Base-by-base conservation (phyloP, 2,888 invertebrate species). In the Ecliptopera silaceata region DNA sequence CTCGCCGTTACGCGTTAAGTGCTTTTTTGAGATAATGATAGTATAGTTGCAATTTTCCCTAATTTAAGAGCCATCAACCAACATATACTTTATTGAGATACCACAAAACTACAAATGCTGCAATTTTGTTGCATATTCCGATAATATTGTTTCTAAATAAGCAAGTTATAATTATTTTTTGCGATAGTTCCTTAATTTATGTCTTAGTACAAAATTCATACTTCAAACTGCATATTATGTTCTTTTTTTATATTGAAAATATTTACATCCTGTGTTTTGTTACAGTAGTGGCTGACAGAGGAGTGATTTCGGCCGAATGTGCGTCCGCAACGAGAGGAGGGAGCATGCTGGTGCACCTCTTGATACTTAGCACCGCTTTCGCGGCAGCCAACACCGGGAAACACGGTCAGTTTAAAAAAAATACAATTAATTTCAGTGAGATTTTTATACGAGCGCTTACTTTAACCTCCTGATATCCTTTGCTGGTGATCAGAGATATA, bases 351-450 rank as follows among this genome's bases (percentile, higher is more conserved):
- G 84, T 85, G 81, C 88, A 82, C 68, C 84, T 89, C 78, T 81
- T 91, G 74, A 84, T 91, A 84, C 86, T 91, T 85, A 90, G 88
- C 85, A 85, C 88, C 83, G 89, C 90, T 69, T 76, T 91, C 64
- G 88, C 88, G 87, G 90, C 87, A 73, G 88, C 84, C 77, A 88
- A 79, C 79, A 82, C 85, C 66, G 90, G 89, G 32, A 90, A 89
- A 75, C 88, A 89, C 82, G 90, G 90, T 90, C 74, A 63, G 72
- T 68, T 10, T 10, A 4, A 31, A 15, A 10, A 39, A 6, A 47
- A 15, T 26, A 1, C 8, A 26, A 20, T 4, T 4, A 20, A 20
- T 20, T 20, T 20, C n/a, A n/a, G n/a, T n/a, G n/a, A n/a, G n/a
- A n/a, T n/a, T n/a, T n/a, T n/a, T n/a, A n/a, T n/a, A n/a, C n/a